These are phyloP conservation scores for Cydia strobilella DNA, from an alignment of 1,140 invertebrate species.

Conservation along the genomic window DNA sequence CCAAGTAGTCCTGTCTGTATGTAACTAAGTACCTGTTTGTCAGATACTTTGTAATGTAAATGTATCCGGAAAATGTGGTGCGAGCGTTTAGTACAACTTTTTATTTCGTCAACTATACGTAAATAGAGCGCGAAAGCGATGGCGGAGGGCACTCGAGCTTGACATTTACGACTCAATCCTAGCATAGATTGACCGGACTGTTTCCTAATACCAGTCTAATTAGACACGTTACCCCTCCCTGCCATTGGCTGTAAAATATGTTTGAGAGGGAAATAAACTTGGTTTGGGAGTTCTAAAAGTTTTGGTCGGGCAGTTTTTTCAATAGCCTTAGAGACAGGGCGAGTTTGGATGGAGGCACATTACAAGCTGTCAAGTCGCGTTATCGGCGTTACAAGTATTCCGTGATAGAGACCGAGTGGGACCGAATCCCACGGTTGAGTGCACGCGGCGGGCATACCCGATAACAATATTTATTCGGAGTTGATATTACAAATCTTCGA, in stretches of 20 bases:
- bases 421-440: constrained; percentile 56
- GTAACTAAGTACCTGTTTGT: too few relatives aligned
- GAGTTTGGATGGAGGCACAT: constrained; percentile 62
- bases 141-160: constrained; percentile 62
- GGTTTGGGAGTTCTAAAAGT: constrained; percentile 45
- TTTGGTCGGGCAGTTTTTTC: constrained; percentile 54
- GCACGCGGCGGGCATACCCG: background rate
- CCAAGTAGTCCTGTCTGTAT: too few relatives aligned
- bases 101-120: constrained; percentile 62
- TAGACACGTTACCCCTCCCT: constrained; percentile 48
- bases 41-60: too few relatives aligned
- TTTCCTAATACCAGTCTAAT: constrained; percentile 60
- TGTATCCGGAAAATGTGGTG: background rate
- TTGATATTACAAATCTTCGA: background rate
- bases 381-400: constrained; percentile 65
- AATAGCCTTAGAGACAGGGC: constrained; percentile 65
- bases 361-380: constrained; percentile 61
- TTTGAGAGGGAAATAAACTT: constrained; percentile 34
- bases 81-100: constrained; percentile 44
- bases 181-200: constrained; percentile 61
- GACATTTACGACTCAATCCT: constrained; percentile 78
- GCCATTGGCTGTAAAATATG: constrained; percentile 24
- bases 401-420: constrained; percentile 51
- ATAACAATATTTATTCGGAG: background rate
- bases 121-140: constrained; percentile 69